phyloP scores from a whole-genome alignment of 2,113 vertebrate species.

The Anguilla rostrata region DNA sequence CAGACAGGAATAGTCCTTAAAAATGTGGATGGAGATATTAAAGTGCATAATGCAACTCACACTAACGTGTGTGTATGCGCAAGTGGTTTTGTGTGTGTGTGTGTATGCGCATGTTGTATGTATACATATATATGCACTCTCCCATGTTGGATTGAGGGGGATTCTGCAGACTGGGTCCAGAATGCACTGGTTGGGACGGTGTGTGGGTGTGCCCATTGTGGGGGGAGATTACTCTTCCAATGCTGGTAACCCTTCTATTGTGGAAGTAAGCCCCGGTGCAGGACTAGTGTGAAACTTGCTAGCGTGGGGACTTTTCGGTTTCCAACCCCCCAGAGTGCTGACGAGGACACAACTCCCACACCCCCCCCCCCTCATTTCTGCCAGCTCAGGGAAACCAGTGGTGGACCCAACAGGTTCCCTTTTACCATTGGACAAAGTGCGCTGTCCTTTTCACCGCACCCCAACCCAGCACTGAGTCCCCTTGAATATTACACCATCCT shows the following conservation, averaged over 20 bases:
- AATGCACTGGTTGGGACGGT: constrained; percentile 54
- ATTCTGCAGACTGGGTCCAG: constrained; percentile 48
- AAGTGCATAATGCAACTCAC: no score
- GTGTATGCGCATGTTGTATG: no score
- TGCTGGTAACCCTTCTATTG: constrained; percentile 67
- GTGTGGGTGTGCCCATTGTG: constrained; percentile 55
- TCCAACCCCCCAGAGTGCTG: constrained; percentile 54
- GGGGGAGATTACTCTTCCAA: constrained; percentile 56
- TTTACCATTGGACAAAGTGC: no score
- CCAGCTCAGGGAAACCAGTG: background rate
- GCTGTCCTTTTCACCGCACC: no score
- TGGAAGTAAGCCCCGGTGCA: constrained; percentile 59
- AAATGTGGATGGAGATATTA: no score
- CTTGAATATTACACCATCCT: background rate
- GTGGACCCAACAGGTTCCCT: no score
- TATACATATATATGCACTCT: no score
- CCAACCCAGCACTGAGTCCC: background rate
- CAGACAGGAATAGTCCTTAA: no score
- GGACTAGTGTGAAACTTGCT: constrained; percentile 62
- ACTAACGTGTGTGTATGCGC: no score
- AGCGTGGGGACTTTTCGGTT: constrained; percentile 64
- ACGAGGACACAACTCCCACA: constrained; percentile 16
- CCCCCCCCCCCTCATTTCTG: background rate
- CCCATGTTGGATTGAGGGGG: constrained; percentile 17
- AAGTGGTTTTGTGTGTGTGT: no score